Evolutionary conservation across 1,140 invertebrate species (phyloP), one percentile per base, ranked within the genome.

Genomic region (Drosophila virilis): DNA sequence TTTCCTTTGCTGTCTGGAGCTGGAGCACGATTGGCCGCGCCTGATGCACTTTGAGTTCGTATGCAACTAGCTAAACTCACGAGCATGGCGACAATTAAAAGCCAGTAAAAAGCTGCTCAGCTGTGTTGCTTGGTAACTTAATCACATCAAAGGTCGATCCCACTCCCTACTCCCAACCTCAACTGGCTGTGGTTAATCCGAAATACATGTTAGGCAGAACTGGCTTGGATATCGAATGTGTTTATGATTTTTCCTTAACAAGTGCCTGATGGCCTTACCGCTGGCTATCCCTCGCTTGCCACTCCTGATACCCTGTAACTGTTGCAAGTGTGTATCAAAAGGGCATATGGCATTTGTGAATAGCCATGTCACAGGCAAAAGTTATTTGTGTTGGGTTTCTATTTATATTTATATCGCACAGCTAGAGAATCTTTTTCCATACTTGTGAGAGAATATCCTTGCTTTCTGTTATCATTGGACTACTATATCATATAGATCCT

Each of bases 41-140:
- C 13, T 81, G 6, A 74, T 61, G 62, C 78, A 81, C 54, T 81
- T 81, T 43, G 78, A 81, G 37, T 80, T 81, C 13, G 64, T 81
- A 8, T 77, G 74, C 69, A 81, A 81, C 45, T 81, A 54, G 42
- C 5, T 5, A 28, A 28, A 4, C 22, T 28, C 22, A 28, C 22
- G 22, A 5, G 3, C 22, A 51, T 43, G 9, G 15, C 9, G 2
- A 0, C 6, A 3, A 9, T 57, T 32, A 33, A 3, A 28, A 15
- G 37, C 37, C 51, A 9, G 38, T 37, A 42, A 7, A 42, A 6
- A n/a, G 40, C n/a, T 50, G 46, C 5, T 43, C 40, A 43, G 6
- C 40, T 6, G 22, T 28, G 22, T 28, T n/a, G n/a, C 58, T 17
- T 33, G 48, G 51, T 65, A 65, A 71, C 43, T 57, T 37, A 71